Base-by-base conservation (phyloP, 2,113 vertebrate genomes). In the Aptenodytes forsteri region DNA sequence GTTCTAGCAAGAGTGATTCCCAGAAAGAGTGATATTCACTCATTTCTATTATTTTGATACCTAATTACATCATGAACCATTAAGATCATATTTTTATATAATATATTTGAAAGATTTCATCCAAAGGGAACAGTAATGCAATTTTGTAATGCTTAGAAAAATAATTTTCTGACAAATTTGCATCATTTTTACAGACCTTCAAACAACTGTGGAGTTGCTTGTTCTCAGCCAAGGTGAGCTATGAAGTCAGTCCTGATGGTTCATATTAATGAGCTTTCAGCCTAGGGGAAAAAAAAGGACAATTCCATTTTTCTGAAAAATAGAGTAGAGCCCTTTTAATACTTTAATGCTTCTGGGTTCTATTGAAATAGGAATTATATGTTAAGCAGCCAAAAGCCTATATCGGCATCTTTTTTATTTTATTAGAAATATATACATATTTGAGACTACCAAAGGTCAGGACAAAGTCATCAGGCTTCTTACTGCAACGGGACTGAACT, bases 281-380 rank as follows among this genome's bases (percentile, higher is more conserved):
- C 58, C 71, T 32, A 23, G 36, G 38, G 71, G 7, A 32, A 36
- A 34, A 58, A 77, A 54, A 29, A 50, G 6, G 16, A 78, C 47
- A 70, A 87, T 59, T 58, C n/a, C 67, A 90, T 87, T 89, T 90
- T 66, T 83, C 69, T 91, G 82, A 87, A 92, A 94, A 94, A 92
- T 29, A 93, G 38, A 52, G 34, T 34, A 56, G 26, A 86, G 59
- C 46, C 38, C 64, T 94, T 83, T 73, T 30, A 95, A 77, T 88
- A 70, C 26, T 59, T 66, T 7, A 62, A 59, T 50, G 70, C 34
- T 77, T 49, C 56, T 15, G 80, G 75, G 54, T 70, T 88, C 49
- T 46, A 3, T 7, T 50, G 66, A 78, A 94, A 84, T 12, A 92
- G 26, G 36, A 95, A 87, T 66, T 89, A 62, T 13, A 77, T 61